Conservation (phyloP, 2,113 vertebrate genomes). For the Hydrolagus affinis region DNA sequence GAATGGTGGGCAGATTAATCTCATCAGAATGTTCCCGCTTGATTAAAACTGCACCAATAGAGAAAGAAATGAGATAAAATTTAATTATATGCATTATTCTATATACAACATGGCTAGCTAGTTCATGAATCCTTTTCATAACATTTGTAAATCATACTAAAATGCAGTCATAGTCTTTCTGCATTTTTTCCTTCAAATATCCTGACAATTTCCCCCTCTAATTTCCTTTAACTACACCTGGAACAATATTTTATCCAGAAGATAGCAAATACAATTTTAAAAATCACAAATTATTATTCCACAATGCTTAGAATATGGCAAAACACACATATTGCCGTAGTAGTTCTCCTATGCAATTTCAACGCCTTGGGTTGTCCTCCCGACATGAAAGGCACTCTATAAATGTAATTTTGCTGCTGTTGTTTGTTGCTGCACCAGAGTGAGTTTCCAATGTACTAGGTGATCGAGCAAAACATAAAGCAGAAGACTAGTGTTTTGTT, state of each 20-base stretch:
- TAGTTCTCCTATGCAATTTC: neutral
- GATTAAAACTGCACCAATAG: slow-evolving; percentile 68
- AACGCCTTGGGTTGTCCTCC: too few relatives aligned
- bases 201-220: neutral
- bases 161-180: neutral
- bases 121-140: too few relatives aligned
- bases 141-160: too few relatives aligned
- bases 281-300: neutral
- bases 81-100: neutral
- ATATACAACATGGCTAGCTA: neutral
- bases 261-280: neutral
- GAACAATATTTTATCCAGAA: neutral
- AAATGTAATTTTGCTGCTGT: too few relatives aligned
- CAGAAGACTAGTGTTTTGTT: neutral
- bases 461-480: neutral
- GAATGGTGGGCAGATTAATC: slow-evolving; percentile 66
- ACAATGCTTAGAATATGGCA: neutral
- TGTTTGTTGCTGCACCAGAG: too few relatives aligned
- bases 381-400: too few relatives aligned
- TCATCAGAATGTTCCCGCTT: slow-evolving; percentile 92
- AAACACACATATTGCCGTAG: neutral
- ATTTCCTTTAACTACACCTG: neutral
- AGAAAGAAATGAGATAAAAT: slow-evolving; percentile 35
- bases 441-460: neutral
- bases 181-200: neutral